phyloP scores from a whole-genome alignment of 2,113 vertebrate species.

The Orcinus orca region DNA sequence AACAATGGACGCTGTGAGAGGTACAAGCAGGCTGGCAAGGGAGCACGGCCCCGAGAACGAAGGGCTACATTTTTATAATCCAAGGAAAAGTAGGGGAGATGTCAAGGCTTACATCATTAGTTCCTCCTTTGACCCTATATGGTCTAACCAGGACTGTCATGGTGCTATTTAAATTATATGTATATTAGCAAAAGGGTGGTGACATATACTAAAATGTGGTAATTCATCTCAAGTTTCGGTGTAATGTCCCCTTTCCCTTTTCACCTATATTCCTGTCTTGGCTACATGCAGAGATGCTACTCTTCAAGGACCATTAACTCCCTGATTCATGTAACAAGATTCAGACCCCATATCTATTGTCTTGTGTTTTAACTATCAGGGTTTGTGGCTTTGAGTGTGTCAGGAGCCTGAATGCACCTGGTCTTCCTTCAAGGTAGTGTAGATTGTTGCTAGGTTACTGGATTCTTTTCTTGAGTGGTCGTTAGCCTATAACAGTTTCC shows the following conservation, averaged over 20 bases:
- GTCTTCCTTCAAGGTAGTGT: neutral
- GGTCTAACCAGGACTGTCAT: neutral
- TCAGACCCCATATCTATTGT: neutral
- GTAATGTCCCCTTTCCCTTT: neutral
- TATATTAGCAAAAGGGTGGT: neutral
- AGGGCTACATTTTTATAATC: neutral
- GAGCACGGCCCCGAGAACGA: neutral
- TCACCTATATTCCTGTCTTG: neutral
- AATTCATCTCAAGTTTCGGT: neutral
- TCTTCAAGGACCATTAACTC: neutral
- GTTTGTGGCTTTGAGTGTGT: neutral
- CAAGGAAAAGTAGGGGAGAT: neutral
- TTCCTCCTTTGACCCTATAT: neutral
- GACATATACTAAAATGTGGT: neutral
- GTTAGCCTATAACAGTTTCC: neutral
- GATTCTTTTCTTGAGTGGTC: neutral
- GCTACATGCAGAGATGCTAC: neutral
- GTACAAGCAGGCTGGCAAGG: too few species aligned
- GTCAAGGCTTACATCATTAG: neutral
- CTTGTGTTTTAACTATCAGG: neutral
- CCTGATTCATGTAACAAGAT: neutral
- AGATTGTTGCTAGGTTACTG: neutral
- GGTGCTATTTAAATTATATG: neutral
- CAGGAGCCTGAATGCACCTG: neutral
- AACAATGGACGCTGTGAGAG: neutral